A percentile compares a stretch with the other conserved stretches of the same genome.
These are phyloP conservation scores for Adelges cooleyi DNA, from an alignment of 1,140 invertebrate genomes.

Conservation along the genomic window DNA sequence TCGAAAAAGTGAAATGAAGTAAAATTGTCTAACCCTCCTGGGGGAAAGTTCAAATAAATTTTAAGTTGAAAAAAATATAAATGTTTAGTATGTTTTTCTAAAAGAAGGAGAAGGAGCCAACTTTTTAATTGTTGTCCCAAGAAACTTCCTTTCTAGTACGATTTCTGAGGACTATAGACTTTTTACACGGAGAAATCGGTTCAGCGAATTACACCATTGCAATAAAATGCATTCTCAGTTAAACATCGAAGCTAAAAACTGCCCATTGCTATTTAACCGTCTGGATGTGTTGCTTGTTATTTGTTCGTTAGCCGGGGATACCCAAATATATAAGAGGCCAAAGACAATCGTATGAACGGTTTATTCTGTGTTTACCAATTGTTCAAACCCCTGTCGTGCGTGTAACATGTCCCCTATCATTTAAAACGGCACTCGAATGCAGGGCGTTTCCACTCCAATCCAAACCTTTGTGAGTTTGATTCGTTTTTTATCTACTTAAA, in stretches of 20 bases:
- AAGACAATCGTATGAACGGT: slow-evolving; percentile 19
- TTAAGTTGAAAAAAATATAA: too few relatives aligned
- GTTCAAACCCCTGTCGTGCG: neutral
- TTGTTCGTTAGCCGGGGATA: neutral
- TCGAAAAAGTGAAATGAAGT: too few relatives aligned
- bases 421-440: neutral
- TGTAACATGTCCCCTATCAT: slow-evolving; percentile 26
- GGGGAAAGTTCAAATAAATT: too few relatives aligned
- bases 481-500: slow-evolving; percentile 1
- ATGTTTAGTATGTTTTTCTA: too few relatives aligned
- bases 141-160: too few relatives aligned
- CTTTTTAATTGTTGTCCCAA: too few relatives aligned
- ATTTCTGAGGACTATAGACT: too few relatives aligned
- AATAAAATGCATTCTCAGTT: too few relatives aligned
- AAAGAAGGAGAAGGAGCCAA: too few relatives aligned
- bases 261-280: neutral
- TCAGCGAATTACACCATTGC: too few relatives aligned
- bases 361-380: slow-evolving; percentile 21
- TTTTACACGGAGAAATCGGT: too few relatives aligned
- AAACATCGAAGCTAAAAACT: neutral
- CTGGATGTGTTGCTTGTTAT: neutral
- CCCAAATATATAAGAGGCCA: slow-evolving; percentile 1
- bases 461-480: neutral
- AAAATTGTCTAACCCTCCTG: too few relatives aligned
- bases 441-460: neutral